phyloP scores from a whole-genome alignment of 2,797 vertebrate species.

The Sebastiscus albofasciatus region DNA sequence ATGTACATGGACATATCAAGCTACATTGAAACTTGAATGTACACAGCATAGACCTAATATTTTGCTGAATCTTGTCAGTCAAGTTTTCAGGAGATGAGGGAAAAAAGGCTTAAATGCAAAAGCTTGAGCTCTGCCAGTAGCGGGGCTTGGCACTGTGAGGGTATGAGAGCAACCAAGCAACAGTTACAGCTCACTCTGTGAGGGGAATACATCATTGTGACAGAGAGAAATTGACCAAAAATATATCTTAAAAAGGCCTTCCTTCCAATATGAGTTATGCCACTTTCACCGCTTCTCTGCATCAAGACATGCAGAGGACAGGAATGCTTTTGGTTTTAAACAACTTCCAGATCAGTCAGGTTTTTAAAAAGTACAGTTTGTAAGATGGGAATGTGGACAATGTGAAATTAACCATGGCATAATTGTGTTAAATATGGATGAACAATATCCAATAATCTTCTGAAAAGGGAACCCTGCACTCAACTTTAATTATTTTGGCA shows the following conservation, averaged over 20 bases:
- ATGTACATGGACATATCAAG: not conserved
- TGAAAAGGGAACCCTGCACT: not conserved
- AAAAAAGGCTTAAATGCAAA: not conserved
- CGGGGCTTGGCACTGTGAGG: conserved; percentile 7
- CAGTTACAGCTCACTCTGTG: conserved; percentile 30
- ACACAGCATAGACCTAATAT: not conserved
- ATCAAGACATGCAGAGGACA: not conserved
- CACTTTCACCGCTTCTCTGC: conserved; percentile 13
- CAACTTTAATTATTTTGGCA: not conserved
- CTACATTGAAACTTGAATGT: not conserved
- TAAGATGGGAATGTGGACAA: too few relatives aligned
- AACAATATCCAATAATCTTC: not conserved
- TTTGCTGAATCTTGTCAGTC: conserved; percentile 1
- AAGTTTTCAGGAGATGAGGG: not conserved
- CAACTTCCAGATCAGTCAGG: not conserved
- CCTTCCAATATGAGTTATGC: conserved; percentile 31
- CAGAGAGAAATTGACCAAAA: conserved; percentile 52
- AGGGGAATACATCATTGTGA: conserved; percentile 51
- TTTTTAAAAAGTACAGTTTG: not conserved
- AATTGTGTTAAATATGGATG: not conserved
- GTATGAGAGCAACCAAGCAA: conserved; percentile 9
- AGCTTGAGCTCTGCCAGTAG: not conserved
- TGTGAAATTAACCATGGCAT: too few relatives aligned
- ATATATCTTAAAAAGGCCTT: conserved; percentile 38
- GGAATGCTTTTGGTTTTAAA: not conserved